Evolutionary conservation across 2,113 vertebrate genomes (phyloP), one percentile per base, ranked within the genome.

Genomic region (Myotis brandtii): DNA sequence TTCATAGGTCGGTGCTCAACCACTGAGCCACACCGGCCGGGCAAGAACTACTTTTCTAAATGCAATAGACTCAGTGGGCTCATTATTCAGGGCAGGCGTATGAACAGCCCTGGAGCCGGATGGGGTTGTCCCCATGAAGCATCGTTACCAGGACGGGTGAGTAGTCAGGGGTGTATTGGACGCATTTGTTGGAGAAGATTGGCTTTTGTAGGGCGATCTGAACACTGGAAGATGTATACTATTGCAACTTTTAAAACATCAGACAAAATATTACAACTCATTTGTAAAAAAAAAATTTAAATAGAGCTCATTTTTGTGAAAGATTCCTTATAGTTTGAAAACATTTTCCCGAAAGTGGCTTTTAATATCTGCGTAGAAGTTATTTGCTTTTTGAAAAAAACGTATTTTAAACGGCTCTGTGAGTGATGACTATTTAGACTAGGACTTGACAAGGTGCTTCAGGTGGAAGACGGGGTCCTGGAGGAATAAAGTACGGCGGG

Each of bases 41-140:
- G 50, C 50, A 93, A 89, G 59, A 20, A 84, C 91, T 59, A 43
- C 46, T 64, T 83, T 90, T 82, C 64, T 79, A 91, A 94, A 56
- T 77, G 37, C 40, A 34, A 0, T 0, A 0, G 92, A 70, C 46
- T 93, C 40, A 37, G 0, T 0, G 0, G 92, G 66, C 52, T 93
- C 48, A 50, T 91, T 83, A 76, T 72, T 94, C 50, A 94, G 75
- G 14, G 67, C 54, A 79, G 14, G 67, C 72, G 66, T 88, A 67
- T 11, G 32, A 86, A 66, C 30, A 37, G 1, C 72, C 25, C 46
- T 66, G 30, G 87, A 85, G 56, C 52, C 73, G 27, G 48, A 30
- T 82, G 64, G 25, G n/a, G 48, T 92, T 95, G 94, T 88, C 13
- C 46, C 11, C 27, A 79, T 46, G 40, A 59, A 93, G 14, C 54